Evolutionary conservation across 1,140 invertebrate genomes (phyloP), one percentile per base, ranked within the genome.

Genomic region (Sesamia nonagrioides): DNA sequence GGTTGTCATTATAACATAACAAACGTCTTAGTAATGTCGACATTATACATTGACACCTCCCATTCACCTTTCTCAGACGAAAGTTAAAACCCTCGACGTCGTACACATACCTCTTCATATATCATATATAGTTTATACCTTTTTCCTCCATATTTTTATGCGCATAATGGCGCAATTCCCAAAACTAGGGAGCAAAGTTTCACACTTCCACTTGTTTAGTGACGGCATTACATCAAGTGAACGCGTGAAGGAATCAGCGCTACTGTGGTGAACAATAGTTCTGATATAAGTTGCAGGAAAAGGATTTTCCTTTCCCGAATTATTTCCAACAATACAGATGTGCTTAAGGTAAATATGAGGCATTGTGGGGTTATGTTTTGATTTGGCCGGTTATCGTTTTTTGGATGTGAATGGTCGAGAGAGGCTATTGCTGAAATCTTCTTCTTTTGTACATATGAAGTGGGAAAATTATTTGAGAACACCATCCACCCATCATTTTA

Each of bases 211-310:
- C 40, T 2, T 76, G 56, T 75, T 75, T 75, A 61, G 56, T 75
- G 72, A 54, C 61, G 63, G 37, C 35, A 77, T 77, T 77, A 77
- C 76, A 69, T 69, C 74, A 77, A 66, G 52, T 45, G 58, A 54
- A 52, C 33, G 74, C 52, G 74, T 73, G 69, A 66, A 74, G 74
- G 82, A 85, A 85, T 85, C 84, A 85, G 68, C 27, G 50, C 75
- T 73, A 86, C 84, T 86, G 84, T 86, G 45, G 72, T 42, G 61
- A 45, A 86, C 84, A 86, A 86, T 84, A 73, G 82, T 76, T 48
- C 73, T 78, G 77, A 79, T 82, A 82, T 86, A 85, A 81, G 78
- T 82, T 86, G 63, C 78, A 79, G 82, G 82, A 83, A 85, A 81
- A 60, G 77, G 66, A 77, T 81, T 83, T 85, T 82, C 80, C 69